Evolutionary conservation across 1,140 invertebrate genomes (phyloP).

Genomic region (Samia ricini): DNA sequence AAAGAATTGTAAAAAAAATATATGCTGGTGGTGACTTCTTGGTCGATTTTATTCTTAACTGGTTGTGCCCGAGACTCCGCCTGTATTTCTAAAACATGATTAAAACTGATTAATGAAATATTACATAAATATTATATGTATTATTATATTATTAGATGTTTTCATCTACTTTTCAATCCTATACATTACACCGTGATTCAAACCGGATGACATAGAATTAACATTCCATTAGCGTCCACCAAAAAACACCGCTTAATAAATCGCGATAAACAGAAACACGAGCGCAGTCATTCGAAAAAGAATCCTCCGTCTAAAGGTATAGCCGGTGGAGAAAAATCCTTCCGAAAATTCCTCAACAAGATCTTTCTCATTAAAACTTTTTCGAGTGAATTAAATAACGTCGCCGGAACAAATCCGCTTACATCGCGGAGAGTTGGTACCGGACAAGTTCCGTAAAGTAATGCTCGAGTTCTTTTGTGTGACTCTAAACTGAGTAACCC

Average conservation of each 20-base stretch:
- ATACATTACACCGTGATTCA: too few relatives aligned
- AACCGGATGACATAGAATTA: too few relatives aligned
- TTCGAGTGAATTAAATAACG: constrained; percentile 29
- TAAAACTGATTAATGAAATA: too few relatives aligned
- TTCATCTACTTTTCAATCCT: too few relatives aligned
- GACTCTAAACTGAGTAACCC: not conserved
- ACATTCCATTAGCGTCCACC: too few relatives aligned
- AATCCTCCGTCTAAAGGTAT: not conserved
- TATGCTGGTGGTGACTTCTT: too few relatives aligned
- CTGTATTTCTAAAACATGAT: too few relatives aligned
- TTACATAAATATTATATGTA: too few relatives aligned
- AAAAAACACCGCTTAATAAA: not conserved
- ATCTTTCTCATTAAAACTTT: constrained; percentile 33
- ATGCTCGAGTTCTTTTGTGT: not conserved
- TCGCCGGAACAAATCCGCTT: constrained; percentile 26
- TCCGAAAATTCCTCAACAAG: not conserved
- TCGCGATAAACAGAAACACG: not conserved
- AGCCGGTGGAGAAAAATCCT: not conserved
- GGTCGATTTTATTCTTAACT: too few relatives aligned
- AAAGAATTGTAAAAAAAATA: too few relatives aligned
- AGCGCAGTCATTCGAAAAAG: not conserved
- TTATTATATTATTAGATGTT: too few relatives aligned
- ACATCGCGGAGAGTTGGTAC: not conserved
- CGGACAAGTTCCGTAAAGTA: constrained; percentile 4
- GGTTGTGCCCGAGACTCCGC: too few relatives aligned